Conservation (phyloP, 2,113 vertebrate species). For the Rhynchomys soricoides region DNA sequence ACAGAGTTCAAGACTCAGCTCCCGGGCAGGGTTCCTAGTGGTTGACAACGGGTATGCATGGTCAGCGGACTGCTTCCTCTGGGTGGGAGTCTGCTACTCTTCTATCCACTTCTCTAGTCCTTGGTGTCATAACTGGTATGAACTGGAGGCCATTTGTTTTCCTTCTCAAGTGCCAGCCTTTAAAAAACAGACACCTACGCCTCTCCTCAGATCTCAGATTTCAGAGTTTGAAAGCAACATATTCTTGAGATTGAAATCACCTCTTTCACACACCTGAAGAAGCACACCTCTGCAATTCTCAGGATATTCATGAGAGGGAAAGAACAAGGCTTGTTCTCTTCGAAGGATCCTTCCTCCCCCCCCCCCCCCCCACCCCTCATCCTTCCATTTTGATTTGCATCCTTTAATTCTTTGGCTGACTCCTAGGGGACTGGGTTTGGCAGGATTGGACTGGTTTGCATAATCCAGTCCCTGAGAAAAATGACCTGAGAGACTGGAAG, state of each 20-base stretch:
- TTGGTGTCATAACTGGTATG: not conserved
- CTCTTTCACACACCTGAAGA: not conserved
- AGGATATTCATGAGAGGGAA: not conserved
- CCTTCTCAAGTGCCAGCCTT: not conserved
- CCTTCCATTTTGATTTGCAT: not conserved
- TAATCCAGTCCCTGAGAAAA: not conserved
- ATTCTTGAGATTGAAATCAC: constrained; percentile 28
- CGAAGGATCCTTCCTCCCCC: fast-evolving
- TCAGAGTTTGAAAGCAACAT: not conserved
- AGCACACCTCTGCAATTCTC: not conserved
- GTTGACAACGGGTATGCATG: fast-evolving
- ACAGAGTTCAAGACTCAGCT: no score
- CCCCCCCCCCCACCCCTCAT: no score
- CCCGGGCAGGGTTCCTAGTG: fast-evolving
- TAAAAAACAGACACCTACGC: not conserved
- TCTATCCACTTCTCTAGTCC: not conserved
- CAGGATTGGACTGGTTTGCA: not conserved
- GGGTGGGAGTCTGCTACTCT: not conserved
- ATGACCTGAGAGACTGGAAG: not conserved
- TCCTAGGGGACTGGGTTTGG: not conserved
- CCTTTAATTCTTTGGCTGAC: constrained; percentile 44
- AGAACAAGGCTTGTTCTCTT: not conserved
- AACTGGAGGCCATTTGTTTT: not conserved
- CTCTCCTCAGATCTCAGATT: not conserved
- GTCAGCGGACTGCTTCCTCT: not conserved